Percentiles rank a stretch among this genome's conserved stretches.
phyloP scores from a whole-genome alignment of 2,113 vertebrate species.

The Corvus hawaiiensis region DNA sequence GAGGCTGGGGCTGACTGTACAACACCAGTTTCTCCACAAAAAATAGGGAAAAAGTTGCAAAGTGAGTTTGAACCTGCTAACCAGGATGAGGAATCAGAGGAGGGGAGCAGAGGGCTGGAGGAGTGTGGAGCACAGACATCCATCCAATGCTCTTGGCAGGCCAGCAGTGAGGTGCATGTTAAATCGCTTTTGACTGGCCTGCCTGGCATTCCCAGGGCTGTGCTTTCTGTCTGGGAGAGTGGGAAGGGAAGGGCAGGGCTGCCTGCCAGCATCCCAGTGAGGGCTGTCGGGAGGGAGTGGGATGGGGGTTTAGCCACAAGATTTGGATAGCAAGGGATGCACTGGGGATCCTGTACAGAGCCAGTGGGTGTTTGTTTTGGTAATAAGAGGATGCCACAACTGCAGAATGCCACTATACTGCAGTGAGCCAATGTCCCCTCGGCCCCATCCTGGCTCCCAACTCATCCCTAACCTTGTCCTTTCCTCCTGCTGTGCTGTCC shows the following conservation, averaged over 20 bases:
- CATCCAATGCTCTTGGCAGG: not conserved
- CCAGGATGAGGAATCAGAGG: fast-evolving
- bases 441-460: not conserved
- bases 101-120: not conserved
- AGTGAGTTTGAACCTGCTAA: not conserved
- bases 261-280: not conserved
- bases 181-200: not conserved
- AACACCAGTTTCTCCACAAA: not conserved
- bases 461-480: not conserved
- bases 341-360: not conserved
- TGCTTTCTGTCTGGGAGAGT: fast-evolving
- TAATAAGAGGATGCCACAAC: not conserved
- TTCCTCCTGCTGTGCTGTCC: not conserved
- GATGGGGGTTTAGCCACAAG: not conserved
- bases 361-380: not conserved
- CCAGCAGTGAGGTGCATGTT: not conserved
- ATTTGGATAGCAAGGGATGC: not conserved
- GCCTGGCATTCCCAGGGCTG: not conserved
- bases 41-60: not conserved
- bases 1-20: not conserved
- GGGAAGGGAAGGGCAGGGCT: not conserved
- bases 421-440: not conserved
- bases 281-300: not conserved
- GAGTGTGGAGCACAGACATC: not conserved
- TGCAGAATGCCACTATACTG: not conserved